phyloP scores from a whole-genome alignment of 2,888 invertebrate genomes.

The Cylindroiulus punctatus region DNA sequence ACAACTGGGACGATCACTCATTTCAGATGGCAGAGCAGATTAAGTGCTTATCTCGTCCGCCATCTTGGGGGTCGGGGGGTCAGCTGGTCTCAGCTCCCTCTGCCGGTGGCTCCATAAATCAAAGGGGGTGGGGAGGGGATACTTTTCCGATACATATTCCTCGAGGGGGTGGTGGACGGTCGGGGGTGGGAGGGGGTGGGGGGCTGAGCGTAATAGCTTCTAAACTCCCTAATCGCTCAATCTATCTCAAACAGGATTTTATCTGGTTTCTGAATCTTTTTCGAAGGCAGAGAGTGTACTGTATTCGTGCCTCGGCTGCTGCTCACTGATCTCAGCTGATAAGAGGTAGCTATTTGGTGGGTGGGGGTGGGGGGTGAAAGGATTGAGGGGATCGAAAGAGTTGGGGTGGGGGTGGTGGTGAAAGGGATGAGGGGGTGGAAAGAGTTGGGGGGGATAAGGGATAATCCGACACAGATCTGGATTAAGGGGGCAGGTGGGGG shows the following conservation, averaged over 20 bases:
- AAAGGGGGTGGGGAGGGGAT: background rate
- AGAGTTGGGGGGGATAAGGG: background rate
- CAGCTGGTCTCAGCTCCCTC: no score
- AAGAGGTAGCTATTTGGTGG: conserved; percentile 9
- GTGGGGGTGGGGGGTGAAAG: background rate
- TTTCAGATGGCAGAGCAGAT: no score
- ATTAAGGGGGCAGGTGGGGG: background rate
- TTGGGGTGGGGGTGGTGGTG: no score
- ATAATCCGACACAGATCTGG: background rate
- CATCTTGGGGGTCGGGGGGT: no score
- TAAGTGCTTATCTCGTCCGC: no score
- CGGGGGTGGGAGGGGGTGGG: background rate
- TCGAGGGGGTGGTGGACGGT: background rate
- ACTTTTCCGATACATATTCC: no score
- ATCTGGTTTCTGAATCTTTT: background rate
- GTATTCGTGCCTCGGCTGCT: background rate
- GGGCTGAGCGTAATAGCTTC: background rate
- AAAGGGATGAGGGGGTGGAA: background rate
- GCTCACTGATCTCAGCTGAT: background rate
- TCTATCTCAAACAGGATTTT: background rate
- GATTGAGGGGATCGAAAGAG: background rate
- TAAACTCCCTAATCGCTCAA: background rate
- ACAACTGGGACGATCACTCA: no score
- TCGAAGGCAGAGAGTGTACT: background rate
- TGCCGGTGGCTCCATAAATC: background rate